Evolutionary conservation across 37 sponge, comb jelly and placozoan genomes (phyloP).

Genomic region (Haliclona indistincta): DNA sequence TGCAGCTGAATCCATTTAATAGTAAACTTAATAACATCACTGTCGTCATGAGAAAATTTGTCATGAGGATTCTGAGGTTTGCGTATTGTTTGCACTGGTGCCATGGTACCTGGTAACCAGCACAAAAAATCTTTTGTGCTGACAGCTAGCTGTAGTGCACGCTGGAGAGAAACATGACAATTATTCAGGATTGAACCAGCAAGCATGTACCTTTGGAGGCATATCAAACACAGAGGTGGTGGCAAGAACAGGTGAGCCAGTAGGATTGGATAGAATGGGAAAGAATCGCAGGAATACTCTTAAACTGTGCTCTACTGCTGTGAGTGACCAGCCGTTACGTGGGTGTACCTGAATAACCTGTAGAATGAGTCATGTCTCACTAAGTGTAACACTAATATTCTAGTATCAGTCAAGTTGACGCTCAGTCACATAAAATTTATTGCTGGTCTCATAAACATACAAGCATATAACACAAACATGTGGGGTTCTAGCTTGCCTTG

Average conservation of each 20-base stretch:
- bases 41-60: neutral
- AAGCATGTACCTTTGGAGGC: conserved; percentile 9
- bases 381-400: neutral
- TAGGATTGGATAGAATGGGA: neutral
- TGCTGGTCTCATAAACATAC: too few relatives aligned
- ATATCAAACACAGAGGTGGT: conserved; percentile 7
- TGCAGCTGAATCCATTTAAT: neutral
- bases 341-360: conserved; percentile 48
- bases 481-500: too few relatives aligned
- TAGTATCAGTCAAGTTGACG: too few relatives aligned
- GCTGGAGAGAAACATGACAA: neutral
- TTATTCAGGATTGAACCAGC: neutral
- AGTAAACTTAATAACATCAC: conserved; percentile 11
- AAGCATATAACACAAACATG: too few relatives aligned
- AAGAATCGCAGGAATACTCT: conserved; percentile 33
- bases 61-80: neutral
- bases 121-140: conserved; percentile 1
- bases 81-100: neutral
- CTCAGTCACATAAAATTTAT: too few relatives aligned
- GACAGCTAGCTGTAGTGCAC: neutral
- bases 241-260: neutral
- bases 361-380: neutral
- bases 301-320: conserved; percentile 4
- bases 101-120: conserved; percentile 2
- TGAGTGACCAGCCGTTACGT: conserved; percentile 36